Conservation (phyloP, 1,140 invertebrate species). For the Drosophila santomea region DNA sequence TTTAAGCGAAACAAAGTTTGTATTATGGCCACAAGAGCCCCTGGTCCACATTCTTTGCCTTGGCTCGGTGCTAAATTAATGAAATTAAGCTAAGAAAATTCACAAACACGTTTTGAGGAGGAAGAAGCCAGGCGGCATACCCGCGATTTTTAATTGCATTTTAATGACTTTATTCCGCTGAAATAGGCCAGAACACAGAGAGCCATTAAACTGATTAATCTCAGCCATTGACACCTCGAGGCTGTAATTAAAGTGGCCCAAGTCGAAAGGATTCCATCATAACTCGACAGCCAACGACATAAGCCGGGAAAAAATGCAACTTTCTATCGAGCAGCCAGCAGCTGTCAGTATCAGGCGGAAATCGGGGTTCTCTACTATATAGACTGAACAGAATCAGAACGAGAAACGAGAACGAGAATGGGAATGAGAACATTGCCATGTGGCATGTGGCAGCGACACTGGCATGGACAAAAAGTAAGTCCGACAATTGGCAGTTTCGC, state of each 20-base stretch:
- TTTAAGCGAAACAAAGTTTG: constrained; percentile 44
- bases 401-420: constrained; percentile 4
- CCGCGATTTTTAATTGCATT: constrained; percentile 78
- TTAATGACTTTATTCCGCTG: constrained; percentile 75
- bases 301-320: constrained; percentile 27
- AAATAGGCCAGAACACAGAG: constrained; percentile 53
- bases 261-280: constrained; percentile 44
- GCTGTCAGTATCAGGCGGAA: constrained; percentile 20
- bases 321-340: constrained; percentile 34
- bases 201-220: constrained; percentile 78
- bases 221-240: constrained; percentile 71
- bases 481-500: constrained; percentile 74
- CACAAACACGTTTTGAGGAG: constrained; percentile 40
- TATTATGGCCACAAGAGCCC: constrained; percentile 12
- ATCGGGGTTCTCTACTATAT: constrained; percentile 8
- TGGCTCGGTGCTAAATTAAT: constrained; percentile 56
- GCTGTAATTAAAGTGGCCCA: constrained; percentile 49
- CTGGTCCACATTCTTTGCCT: neutral
- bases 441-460: constrained; percentile 47
- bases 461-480: constrained; percentile 58
- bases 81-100: constrained; percentile 66
- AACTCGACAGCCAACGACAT: constrained; percentile 37
- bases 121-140: constrained; percentile 18
- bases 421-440: constrained; percentile 17
- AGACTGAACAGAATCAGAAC: constrained; percentile 6